Conservation (phyloP, 2,797 vertebrate species). For the Enteromius anoplus region DNA sequence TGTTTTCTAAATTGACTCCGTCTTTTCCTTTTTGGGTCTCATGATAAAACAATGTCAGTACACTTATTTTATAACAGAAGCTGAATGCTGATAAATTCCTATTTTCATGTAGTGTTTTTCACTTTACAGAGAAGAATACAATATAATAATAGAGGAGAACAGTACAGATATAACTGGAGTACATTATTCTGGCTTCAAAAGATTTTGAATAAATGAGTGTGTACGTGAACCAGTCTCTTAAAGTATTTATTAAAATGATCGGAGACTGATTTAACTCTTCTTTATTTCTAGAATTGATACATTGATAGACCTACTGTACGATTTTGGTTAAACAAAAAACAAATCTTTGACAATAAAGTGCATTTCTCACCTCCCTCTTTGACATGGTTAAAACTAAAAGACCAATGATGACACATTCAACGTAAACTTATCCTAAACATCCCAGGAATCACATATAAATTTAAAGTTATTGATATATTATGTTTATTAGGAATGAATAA, state of each 20-base stretch:
- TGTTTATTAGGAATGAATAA: not conserved
- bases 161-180: slow-evolving; percentile 28
- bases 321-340: slow-evolving; percentile 27
- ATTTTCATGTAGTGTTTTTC: slow-evolving; percentile 25
- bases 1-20: slow-evolving; percentile 9
- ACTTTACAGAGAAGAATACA: slow-evolving; percentile 61
- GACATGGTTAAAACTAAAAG: slow-evolving; percentile 26
- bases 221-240: not conserved
- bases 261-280: too few relatives aligned
- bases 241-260: not conserved
- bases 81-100: not conserved
- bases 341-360: slow-evolving; percentile 47
- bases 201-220: not conserved
- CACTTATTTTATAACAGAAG: not conserved
- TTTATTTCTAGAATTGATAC: not conserved
- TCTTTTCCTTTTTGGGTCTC: slow-evolving; percentile 10
- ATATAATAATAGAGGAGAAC: slow-evolving; percentile 53
- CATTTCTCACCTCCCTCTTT: slow-evolving; percentile 22
- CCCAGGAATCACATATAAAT: not conserved
- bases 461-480: not conserved
- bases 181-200: not conserved
- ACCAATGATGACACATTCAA: not conserved
- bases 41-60: not conserved
- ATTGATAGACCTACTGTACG: not conserved
- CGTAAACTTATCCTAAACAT: slow-evolving; percentile 4